Evolutionary conservation across 92 coral and sea anemone species (phyloP).

Genomic region (Muricea muricata): DNA sequence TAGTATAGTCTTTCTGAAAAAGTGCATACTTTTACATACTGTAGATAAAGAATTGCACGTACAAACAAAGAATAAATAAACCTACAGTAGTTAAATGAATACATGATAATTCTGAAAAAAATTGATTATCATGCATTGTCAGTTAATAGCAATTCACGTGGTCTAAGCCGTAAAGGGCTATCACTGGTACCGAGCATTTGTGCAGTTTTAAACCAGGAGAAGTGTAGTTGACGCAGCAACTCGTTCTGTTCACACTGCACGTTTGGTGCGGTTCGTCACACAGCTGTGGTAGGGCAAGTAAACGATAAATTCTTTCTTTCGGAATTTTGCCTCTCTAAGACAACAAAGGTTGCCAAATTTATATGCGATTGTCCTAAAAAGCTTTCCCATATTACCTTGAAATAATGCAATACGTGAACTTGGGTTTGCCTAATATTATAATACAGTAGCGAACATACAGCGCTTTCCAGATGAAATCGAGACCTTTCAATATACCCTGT

Average conservation of each 20-base stretch:
- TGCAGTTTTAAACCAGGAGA: conserved; percentile 50
- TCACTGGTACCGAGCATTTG: conserved; percentile 55
- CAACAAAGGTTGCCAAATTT: neutral
- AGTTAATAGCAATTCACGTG: conserved; percentile 41
- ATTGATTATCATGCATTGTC: conserved; percentile 21
- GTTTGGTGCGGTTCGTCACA: conserved; percentile 6
- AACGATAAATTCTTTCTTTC: neutral
- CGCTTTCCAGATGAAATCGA: neutral
- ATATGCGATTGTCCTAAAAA: neutral
- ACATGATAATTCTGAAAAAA: conserved; percentile 27
- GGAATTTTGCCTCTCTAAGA: neutral
- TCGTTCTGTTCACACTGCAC: conserved; percentile 58
- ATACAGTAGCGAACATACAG: conserved; percentile 1
- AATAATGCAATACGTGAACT: neutral
- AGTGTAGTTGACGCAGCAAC: conserved; percentile 57
- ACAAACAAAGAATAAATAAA: too few relatives aligned
- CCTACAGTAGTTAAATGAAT: neutral
- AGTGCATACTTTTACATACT: too few relatives aligned
- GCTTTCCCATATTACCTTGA: neutral
- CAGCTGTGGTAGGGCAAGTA: neutral
- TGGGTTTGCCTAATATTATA: neutral
- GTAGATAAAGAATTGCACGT: too few relatives aligned
- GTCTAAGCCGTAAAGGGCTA: conserved; percentile 50
- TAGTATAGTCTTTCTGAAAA: too few relatives aligned
- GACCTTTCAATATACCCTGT: too few relatives aligned